Conservation (phyloP, 1,140 invertebrate genomes). For the Bombus soroeensis region DNA sequence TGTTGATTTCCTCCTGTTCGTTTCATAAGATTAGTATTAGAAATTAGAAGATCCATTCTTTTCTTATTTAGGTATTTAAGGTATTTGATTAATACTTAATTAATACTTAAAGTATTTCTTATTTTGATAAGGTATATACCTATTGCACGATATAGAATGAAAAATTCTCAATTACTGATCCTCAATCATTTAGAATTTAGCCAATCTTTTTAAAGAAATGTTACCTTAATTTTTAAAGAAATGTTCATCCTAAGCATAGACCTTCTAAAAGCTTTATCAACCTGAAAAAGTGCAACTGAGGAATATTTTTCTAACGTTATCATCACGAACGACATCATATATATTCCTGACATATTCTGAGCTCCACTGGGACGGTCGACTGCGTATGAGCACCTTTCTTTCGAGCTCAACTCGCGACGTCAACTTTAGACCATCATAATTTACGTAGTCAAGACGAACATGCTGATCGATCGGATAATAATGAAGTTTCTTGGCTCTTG, state of each 20-base stretch:
- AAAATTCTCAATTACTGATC: too few relatives aligned
- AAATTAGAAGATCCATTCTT: not conserved
- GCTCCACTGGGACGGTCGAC: not conserved
- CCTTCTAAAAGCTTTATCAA: not conserved
- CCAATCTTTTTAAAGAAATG: too few relatives aligned
- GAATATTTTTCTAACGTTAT: not conserved
- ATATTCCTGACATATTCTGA: constrained; percentile 2
- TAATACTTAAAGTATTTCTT: too few relatives aligned
- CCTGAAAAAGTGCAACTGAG: not conserved
- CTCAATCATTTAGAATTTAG: too few relatives aligned
- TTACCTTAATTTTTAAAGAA: too few relatives aligned
- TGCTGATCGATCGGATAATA: not conserved
- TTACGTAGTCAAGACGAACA: not conserved
- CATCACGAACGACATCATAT: not conserved
- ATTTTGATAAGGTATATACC: too few relatives aligned
- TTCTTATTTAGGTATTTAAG: too few relatives aligned
- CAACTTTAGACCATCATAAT: not conserved
- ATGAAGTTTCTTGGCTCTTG: not conserved
- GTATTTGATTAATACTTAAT: too few relatives aligned
- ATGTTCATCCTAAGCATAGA: too few relatives aligned
- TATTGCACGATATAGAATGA: too few relatives aligned
- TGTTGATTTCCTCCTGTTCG: too few relatives aligned
- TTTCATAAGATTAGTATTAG: not conserved
- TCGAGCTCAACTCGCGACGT: not conserved
- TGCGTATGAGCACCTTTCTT: not conserved